Base-by-base conservation (phyloP, 2,113 vertebrate genomes). In the Rhinichthys klamathensis region DNA sequence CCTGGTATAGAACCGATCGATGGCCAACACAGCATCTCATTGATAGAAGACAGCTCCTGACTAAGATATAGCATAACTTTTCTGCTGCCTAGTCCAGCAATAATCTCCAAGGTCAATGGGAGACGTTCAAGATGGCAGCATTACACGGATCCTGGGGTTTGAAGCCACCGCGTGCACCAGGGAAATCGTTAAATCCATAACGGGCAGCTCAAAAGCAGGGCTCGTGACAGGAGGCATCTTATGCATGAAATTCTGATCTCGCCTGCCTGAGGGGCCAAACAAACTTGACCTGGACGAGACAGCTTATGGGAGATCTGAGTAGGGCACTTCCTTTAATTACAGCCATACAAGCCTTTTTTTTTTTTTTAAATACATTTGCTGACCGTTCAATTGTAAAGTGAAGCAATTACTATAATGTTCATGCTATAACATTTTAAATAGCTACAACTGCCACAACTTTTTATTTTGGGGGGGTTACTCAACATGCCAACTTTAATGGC, bases 151-250 rank as follows among this genome's bases (percentile, higher is more conserved):
- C 63, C 76, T 27, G 16, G 77, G 44, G 56, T 88, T 88, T 92
- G 79, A 85, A 90, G 88, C 88, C 90, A 89, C 89, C 85, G 82
- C 75, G 85, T 3, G 35, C 89, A 90, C 91, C 80, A 54, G 90
- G 90, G 91, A 93, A 93, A 93, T 92, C 92, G 85, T 93, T 93
- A 92, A 93, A 92, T 92, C 91, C 80, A 92, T 91, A 93, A 90
- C 72, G 67, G 73, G 72, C 70, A 76, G 84, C 76, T 84, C 63
- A 86, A 83, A 86, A 86, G 65, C 75, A 46, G 72, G 88, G 86
- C 88, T 87, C 38, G 75, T 70, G 87, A 90, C 85, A 84, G 86
- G 89, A 84, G 73, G 74, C 87, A 89, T 92, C 90, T 92, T 92
- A 92, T 91, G 91, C 91, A 92, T 90, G 90, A 92, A 91, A 89